Evolutionary conservation across 2,797 vertebrate genomes (phyloP).

Genomic region (Eulemur coronatus): DNA sequence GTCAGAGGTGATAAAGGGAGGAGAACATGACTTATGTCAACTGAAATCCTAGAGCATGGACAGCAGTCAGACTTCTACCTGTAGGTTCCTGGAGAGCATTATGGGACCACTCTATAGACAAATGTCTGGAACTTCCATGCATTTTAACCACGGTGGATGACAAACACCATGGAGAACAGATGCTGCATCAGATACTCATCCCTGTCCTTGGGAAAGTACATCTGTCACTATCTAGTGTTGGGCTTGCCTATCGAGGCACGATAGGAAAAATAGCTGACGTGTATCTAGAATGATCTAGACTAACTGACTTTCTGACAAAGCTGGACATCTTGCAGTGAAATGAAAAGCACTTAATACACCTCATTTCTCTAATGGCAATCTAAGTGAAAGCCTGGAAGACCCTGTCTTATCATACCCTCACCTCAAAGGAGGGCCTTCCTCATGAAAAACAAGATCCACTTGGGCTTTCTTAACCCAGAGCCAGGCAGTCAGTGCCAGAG

Average conservation of each 20-base stretch:
- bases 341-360: too few relatives aligned
- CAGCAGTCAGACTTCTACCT: too few relatives aligned
- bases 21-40: too few relatives aligned
- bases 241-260: fast-evolving
- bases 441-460: not conserved
- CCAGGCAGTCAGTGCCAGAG: too few relatives aligned
- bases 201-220: not conserved
- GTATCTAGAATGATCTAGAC: not conserved
- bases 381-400: not conserved
- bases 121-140: not conserved
- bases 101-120: too few relatives aligned
- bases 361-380: too few relatives aligned
- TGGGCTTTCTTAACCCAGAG: not conserved
- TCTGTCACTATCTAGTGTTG: not conserved
- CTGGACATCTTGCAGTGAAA: not conserved
- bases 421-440: not conserved
- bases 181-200: not conserved
- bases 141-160: not conserved
- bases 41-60: too few relatives aligned
- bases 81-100: not conserved
- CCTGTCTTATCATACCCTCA: not conserved
- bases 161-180: not conserved
- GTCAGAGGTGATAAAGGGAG: too few relatives aligned
- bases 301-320: not conserved
- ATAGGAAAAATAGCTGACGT: too few relatives aligned